A percentile compares a stretch with the other conserved stretches of the same genome.
Evolutionary conservation across 2,113 vertebrate genomes (phyloP).

Genomic region (Rhea pennata): DNA sequence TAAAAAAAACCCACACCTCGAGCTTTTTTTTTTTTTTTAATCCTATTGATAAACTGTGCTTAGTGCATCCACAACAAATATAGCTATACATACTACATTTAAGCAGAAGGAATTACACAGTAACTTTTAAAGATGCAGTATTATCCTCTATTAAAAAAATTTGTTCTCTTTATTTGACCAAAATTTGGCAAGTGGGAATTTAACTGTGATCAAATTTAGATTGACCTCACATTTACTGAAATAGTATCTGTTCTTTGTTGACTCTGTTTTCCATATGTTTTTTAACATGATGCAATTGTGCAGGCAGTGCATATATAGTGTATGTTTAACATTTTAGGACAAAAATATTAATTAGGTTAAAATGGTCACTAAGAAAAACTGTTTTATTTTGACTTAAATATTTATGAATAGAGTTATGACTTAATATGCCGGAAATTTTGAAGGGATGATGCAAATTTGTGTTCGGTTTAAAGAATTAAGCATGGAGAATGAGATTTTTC

Average conservation of each 20-base stretch:
- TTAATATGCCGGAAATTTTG: slow-evolving; percentile 28
- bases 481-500: slow-evolving; percentile 49
- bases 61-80: slow-evolving; percentile 74
- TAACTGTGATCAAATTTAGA: not conserved
- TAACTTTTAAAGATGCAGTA: slow-evolving; percentile 77
- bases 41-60: slow-evolving; percentile 61
- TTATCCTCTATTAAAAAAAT: slow-evolving; percentile 52
- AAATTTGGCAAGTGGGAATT: not conserved
- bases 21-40: slow-evolving; percentile 26
- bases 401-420: slow-evolving; percentile 6
- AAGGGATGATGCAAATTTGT: slow-evolving; percentile 18
- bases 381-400: slow-evolving; percentile 17
- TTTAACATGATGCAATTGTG: slow-evolving; percentile 36
- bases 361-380: slow-evolving; percentile 44
- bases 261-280: slow-evolving; percentile 23
- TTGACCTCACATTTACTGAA: not conserved
- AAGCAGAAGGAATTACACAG: slow-evolving; percentile 58
- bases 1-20: slow-evolving; percentile 73
- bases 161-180: slow-evolving; percentile 5
- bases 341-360: slow-evolving; percentile 40
- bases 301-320: slow-evolving; percentile 30
- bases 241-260: slow-evolving; percentile 19
- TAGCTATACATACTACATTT: slow-evolving; percentile 64
- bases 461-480: slow-evolving; percentile 42
- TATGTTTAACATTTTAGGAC: slow-evolving; percentile 24